Conservation (phyloP, 1,140 invertebrate genomes). For the Dendrolimus kikuchii region DNA sequence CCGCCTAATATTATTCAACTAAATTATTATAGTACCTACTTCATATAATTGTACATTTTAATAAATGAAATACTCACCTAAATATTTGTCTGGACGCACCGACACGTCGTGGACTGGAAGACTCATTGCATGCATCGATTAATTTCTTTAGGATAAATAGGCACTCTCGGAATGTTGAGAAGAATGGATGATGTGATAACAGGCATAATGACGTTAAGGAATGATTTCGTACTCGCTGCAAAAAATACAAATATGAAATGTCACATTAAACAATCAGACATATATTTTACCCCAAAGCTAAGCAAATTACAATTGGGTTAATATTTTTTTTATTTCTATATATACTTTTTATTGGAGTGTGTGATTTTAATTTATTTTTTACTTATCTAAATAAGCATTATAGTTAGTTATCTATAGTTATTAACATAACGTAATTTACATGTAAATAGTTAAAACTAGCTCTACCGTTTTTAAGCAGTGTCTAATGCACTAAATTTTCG, state of each 20-base stretch:
- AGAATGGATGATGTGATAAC: conserved; percentile 99
- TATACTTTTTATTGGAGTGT: no score
- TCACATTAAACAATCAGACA: background rate
- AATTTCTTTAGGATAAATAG: conserved; percentile 95
- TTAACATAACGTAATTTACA: conserved; percentile 1
- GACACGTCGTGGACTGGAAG: conserved; percentile 87
- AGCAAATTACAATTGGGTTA: no score
- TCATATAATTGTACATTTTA: conserved; percentile 7
- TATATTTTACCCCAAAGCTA: no score
- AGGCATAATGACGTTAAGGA: conserved; percentile 97
- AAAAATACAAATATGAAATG: conserved; percentile 31
- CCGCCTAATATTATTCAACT: no score
- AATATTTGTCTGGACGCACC: conserved; percentile 89
- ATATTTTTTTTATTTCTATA: no score
- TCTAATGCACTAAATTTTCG: no score
- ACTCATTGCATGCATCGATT: conserved; percentile 97
- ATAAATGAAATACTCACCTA: conserved; percentile 75
- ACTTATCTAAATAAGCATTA: background rate
- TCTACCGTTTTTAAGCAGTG: no score
- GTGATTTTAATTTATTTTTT: background rate
- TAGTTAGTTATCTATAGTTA: background rate
- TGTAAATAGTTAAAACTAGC: background rate
- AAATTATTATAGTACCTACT: background rate
- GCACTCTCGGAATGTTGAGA: conserved; percentile 97
- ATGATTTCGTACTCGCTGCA: conserved; percentile 87